Conservation (phyloP, 2,113 vertebrate genomes). For the Trichechus manatus region DNA sequence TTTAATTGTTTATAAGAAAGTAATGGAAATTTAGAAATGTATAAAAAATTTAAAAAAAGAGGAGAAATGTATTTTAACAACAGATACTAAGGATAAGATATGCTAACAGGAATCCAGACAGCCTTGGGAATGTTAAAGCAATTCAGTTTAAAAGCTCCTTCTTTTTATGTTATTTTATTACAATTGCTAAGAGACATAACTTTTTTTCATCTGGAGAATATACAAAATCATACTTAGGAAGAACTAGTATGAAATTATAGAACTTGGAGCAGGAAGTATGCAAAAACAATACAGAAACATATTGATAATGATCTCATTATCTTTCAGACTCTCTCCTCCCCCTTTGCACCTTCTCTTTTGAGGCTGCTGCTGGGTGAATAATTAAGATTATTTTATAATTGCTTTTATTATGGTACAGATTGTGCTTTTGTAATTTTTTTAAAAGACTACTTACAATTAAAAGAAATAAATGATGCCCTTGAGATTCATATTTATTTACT, state of each 20-base stretch:
- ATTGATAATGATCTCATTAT: slow-evolving; percentile 39
- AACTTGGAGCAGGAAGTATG: background rate
- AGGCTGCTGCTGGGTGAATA: background rate
- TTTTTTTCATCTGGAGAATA: slow-evolving; percentile 65
- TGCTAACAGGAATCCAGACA: slow-evolving; percentile 56
- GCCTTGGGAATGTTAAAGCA: slow-evolving; percentile 50
- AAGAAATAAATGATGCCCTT: background rate
- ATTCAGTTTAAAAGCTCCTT: slow-evolving; percentile 61
- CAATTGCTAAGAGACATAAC: slow-evolving; percentile 31
- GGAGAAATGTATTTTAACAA: slow-evolving; percentile 67
- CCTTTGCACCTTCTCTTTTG: background rate
- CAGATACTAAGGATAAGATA: slow-evolving; percentile 24
- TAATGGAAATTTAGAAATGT: slow-evolving; percentile 78
- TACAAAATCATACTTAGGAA: slow-evolving; percentile 26
- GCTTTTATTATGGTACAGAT: background rate
- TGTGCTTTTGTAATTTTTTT: background rate
- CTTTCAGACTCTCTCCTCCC: slow-evolving; percentile 29
- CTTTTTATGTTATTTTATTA: slow-evolving; percentile 26
- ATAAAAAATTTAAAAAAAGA: slow-evolving; percentile 20
- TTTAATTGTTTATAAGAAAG: slow-evolving; percentile 82
- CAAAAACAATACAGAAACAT: slow-evolving; percentile 35
- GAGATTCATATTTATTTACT: background rate
- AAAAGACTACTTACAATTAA: background rate
- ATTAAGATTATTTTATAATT: slow-evolving; percentile 44
- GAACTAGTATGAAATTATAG: slow-evolving; percentile 47